These are phyloP conservation scores for Corydoras maculifer DNA, from an alignment of 2,113 vertebrate genomes.

Conservation along the genomic window DNA sequence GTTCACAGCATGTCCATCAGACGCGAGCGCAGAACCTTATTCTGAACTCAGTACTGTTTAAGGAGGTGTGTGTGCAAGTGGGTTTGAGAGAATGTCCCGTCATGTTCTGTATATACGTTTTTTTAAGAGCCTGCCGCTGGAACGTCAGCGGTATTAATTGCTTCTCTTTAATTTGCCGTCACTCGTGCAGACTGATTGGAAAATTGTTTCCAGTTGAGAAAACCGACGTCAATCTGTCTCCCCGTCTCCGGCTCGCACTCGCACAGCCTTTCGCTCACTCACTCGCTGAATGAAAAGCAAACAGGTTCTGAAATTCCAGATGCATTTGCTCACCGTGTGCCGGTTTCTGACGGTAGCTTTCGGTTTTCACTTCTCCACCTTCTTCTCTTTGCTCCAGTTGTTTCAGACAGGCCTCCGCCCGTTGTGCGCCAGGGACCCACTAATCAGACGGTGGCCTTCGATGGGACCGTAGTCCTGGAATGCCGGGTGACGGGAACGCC, in stretches of 20 bases:
- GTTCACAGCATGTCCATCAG: too few relatives aligned
- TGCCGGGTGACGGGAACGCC: slow-evolving; percentile 82
- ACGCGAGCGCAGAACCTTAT: not conserved
- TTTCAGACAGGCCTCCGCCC: slow-evolving; percentile 92
- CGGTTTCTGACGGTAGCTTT: slow-evolving; percentile 13
- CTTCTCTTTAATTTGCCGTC: slow-evolving; percentile 62
- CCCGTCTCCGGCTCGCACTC: not conserved
- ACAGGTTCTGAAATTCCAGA: not conserved
- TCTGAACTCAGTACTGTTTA: not conserved
- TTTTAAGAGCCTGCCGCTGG: not conserved
- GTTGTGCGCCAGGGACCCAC: slow-evolving; percentile 90
- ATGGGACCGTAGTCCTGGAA: slow-evolving; percentile 81
- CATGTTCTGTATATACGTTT: slow-evolving; percentile 13
- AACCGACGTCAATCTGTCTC: slow-evolving; percentile 54
- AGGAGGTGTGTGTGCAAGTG: slow-evolving; percentile 13
- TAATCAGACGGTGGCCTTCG: slow-evolving; percentile 94
- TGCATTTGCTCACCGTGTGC: not conserved
- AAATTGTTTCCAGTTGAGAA: slow-evolving; percentile 83
- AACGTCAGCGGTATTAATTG: slow-evolving; percentile 66
- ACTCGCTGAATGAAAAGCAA: not conserved
- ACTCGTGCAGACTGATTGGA: slow-evolving; percentile 74
- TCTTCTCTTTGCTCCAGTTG: slow-evolving; percentile 69
- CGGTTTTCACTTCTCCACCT: not conserved
- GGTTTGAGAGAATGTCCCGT: not conserved
- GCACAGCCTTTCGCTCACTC: slow-evolving; percentile 29